Percentiles rank a stretch among this genome's conserved stretches.
Evolutionary conservation across 2,888 invertebrate genomes (phyloP).

Genomic region (Octodonta nipae): DNA sequence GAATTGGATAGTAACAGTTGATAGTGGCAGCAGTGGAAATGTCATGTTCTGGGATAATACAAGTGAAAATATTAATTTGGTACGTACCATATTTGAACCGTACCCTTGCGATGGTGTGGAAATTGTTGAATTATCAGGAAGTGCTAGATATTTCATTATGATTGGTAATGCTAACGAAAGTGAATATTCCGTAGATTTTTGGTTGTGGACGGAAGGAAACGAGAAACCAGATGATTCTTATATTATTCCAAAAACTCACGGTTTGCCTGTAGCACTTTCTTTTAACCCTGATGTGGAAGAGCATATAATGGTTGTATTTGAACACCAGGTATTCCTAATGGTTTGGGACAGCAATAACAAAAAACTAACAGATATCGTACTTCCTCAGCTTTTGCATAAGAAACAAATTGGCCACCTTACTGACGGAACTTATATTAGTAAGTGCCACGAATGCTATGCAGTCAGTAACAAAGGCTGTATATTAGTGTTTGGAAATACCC

Average conservation of each 20-base stretch:
- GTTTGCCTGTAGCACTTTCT: conserved; percentile 24
- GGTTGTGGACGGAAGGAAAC: conserved; percentile 47
- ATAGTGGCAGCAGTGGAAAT: conserved; percentile 40
- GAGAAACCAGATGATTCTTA: conserved; percentile 37
- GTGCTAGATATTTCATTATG: too few species aligned
- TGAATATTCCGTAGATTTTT: conserved; percentile 47
- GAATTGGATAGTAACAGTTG: conserved; percentile 47
- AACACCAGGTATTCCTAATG: conserved; percentile 30
- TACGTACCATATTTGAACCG: too few species aligned
- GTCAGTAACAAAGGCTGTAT: conserved; percentile 39
- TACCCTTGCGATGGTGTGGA: too few species aligned
- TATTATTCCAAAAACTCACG: conserved; percentile 14
- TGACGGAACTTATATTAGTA: conserved; percentile 40
- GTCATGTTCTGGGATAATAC: conserved; percentile 47
- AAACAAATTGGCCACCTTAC: conserved; percentile 36
- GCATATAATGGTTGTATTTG: conserved; percentile 35
- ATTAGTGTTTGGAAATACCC: conserved; percentile 39
- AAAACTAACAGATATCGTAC: too few species aligned
- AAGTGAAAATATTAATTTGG: too few species aligned
- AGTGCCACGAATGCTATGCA: conserved; percentile 40
- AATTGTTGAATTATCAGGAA: too few species aligned
- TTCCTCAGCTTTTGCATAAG: too few species aligned
- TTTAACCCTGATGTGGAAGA: conserved; percentile 33
- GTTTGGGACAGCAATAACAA: too few species aligned
- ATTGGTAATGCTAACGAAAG: too few species aligned